Evolutionary conservation across 2,113 vertebrate genomes (phyloP), one percentile per base, ranked within the genome.

Genomic region (Xiphophorus maculatus): DNA sequence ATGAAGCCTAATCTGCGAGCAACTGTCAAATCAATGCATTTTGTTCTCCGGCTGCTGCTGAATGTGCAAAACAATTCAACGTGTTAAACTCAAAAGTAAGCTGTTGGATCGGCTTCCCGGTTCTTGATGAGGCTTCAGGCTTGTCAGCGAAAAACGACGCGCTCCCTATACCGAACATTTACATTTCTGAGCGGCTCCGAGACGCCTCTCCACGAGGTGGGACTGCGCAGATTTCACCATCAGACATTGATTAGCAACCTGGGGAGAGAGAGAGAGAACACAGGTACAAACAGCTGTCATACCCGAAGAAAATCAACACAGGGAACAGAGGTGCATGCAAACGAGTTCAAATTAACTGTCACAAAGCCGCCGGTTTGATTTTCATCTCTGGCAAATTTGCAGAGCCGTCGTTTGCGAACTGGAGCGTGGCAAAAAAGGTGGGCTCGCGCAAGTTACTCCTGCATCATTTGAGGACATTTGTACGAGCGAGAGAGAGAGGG

Each of bases 271-370:
- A 64, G 87, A 69, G 66, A 48, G 70, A 65, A 33, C 71, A 40
- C 77, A 19, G 82, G 71, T 84, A 76, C 85, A 79, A 87, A 75
- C 84, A 86, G 87, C 81, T 84, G 82, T 89, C 84, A 80, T 80
- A 81, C 32, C 71, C 80, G 14, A 78, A 77, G 70, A 65, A 79
- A 73, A 85, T 89, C 82, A 78, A 74, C 87, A 61, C 27, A 1
- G 51, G 67, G 58, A 75, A 69, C 62, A 76, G 79, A 81, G 74
- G 70, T 71, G 81, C 74, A 87, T 77, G 74, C 73, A 80, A 84
- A 86, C 69, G 25, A 86, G 79, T 78, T 87, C 77, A 85, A 74
- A 90, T 86, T 71, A 90, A 87, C 78, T 76, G 85, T 82, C 80
- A 82, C 78, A 58, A 71, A 69, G 76, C 77, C 60, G 78, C 78